These are phyloP conservation scores for Phoxinus dragarum DNA, from an alignment of 2,797 vertebrate species.

Conservation along the genomic window DNA sequence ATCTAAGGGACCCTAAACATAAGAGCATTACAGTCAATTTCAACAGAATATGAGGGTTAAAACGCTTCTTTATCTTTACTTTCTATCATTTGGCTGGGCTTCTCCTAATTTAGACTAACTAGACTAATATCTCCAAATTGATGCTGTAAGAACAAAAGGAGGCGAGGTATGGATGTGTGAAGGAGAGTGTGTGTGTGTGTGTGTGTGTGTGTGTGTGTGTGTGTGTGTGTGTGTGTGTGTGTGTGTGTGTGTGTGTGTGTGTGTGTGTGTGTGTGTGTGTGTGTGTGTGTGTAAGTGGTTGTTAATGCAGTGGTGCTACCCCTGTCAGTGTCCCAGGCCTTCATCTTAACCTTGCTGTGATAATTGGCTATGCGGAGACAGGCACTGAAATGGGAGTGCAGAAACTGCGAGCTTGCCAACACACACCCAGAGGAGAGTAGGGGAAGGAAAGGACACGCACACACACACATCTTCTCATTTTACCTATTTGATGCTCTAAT, in stretches of 20 bases:
- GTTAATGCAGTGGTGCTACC: conserved; percentile 61
- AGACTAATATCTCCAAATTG: conserved; percentile 40
- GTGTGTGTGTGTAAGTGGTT: conserved; percentile 44
- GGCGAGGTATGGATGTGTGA: conserved; percentile 35
- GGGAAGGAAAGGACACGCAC: conserved; percentile 36
- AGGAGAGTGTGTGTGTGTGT: conserved; percentile 21
- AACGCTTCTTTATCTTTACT: neutral
- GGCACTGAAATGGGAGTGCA: conserved; percentile 84
- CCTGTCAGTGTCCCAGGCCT: conserved; percentile 74
- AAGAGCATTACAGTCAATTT: neutral
- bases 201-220: conserved; percentile 14
- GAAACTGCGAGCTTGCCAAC: conserved; percentile 60
- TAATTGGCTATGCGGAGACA: conserved; percentile 86
- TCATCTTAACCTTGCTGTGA: conserved; percentile 82
- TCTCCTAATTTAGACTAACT: conserved; percentile 46
- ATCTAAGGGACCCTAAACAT: neutral
- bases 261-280: conserved; percentile 20
- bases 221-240: conserved; percentile 10
- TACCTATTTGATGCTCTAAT: conserved; percentile 41
- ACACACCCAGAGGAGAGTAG: conserved; percentile 52
- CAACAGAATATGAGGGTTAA: neutral
- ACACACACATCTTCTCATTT: conserved; percentile 48
- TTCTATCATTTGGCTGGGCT: conserved; percentile 24
- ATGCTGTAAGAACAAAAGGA: conserved; percentile 25
- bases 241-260: neutral